phyloP scores from a whole-genome alignment of 2,888 invertebrate genomes.

The Chirona hameri region DNA sequence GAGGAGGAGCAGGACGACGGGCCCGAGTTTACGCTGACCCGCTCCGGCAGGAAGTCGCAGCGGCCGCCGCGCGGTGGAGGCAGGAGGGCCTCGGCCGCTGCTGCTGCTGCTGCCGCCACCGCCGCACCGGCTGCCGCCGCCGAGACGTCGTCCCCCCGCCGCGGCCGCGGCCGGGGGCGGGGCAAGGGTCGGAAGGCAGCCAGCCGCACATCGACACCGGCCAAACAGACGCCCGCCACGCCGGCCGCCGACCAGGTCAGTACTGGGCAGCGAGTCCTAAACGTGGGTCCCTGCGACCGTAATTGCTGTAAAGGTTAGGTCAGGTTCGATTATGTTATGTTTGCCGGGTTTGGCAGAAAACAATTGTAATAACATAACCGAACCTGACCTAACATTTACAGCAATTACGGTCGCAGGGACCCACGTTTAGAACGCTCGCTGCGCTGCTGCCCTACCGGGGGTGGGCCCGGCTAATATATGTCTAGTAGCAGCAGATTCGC shows the following conservation, averaged over 20 bases:
- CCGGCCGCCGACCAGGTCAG: background rate
- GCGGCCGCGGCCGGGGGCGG: background rate
- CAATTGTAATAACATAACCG: too few species aligned
- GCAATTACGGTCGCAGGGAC: too few species aligned
- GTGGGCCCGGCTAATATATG: too few species aligned
- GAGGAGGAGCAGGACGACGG: background rate
- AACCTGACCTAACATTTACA: too few species aligned
- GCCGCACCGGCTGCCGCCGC: background rate
- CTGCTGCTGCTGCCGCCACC: background rate
- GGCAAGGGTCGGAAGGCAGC: background rate
- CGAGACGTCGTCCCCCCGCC: background rate
- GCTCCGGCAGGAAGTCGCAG: background rate
- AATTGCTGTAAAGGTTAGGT: too few species aligned
- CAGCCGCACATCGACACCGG: background rate
- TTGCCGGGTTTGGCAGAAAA: too few species aligned
- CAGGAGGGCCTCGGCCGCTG: too few species aligned
- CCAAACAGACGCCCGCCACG: background rate
- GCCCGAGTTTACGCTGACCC: conserved; percentile 1
- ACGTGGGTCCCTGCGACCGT: too few species aligned
- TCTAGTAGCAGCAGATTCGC: too few species aligned
- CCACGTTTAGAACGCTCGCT: too few species aligned
- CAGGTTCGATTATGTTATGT: too few species aligned
- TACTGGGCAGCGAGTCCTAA: background rate
- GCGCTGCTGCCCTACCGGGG: too few species aligned
- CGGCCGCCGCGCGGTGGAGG: background rate